Evolutionary conservation across 1,140 invertebrate genomes (phyloP).

Genomic region (Acromyrmex echinatior): DNA sequence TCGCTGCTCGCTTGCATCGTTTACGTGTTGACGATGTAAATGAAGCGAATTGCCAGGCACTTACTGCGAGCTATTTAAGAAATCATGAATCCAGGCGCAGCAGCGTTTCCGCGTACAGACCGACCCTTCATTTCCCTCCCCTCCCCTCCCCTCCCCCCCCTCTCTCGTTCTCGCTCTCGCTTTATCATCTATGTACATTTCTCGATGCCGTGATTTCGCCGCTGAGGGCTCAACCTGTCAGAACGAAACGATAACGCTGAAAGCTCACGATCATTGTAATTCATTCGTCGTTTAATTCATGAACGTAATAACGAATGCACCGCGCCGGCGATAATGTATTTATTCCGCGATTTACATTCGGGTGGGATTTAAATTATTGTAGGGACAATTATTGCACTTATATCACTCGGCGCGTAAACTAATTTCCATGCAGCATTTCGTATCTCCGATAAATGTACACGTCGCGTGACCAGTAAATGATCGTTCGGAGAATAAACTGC

Average conservation of each 20-base stretch:
- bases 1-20: constrained; percentile 44
- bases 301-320: constrained; percentile 62
- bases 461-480: constrained; percentile 34
- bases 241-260: constrained; percentile 24
- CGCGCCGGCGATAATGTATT: constrained; percentile 53
- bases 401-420: constrained; percentile 51
- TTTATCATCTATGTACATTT: constrained; percentile 27
- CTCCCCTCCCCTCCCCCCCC: background rate
- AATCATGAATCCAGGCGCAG: constrained; percentile 48
- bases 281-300: constrained; percentile 61
- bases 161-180: background rate
- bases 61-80: constrained; percentile 63
- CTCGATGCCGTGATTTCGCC: constrained; percentile 31
- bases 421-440: constrained; percentile 37
- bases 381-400: constrained; percentile 60
- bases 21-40: constrained; percentile 63
- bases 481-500: constrained; percentile 13
- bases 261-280: constrained; percentile 41
- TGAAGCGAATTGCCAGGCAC: constrained; percentile 59
- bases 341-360: constrained; percentile 57
- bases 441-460: constrained; percentile 33
- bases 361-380: constrained; percentile 56
- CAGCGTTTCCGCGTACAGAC: background rate
- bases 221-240: constrained; percentile 16
- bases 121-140: background rate